These are phyloP conservation scores for Sphaeramia orbicularis DNA, from an alignment of 2,797 vertebrate species.

Conservation along the genomic window DNA sequence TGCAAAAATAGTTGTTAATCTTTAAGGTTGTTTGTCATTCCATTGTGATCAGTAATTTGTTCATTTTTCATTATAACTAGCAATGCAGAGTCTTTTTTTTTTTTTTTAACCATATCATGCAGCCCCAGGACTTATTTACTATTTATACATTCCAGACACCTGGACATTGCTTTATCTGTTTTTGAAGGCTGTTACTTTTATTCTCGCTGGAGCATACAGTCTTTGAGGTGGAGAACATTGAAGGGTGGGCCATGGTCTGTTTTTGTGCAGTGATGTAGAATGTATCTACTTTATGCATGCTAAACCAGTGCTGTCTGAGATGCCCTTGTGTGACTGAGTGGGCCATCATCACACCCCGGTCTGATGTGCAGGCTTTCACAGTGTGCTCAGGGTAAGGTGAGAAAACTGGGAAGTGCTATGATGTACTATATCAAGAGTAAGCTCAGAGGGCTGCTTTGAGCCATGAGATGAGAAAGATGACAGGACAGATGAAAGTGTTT, in stretches of 20 bases:
- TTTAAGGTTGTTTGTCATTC: too few relatives aligned
- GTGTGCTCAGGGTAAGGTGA: constrained; percentile 70
- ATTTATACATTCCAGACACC: too few relatives aligned
- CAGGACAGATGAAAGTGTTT: constrained; percentile 72
- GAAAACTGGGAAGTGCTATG: constrained; percentile 78
- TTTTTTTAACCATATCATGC: too few relatives aligned
- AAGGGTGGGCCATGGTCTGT: constrained; percentile 1
- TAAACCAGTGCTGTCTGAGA: constrained; percentile 59
- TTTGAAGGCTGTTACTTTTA: constrained; percentile 7
- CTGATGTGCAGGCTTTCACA: constrained; percentile 74
- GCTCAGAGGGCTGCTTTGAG: constrained; percentile 66
- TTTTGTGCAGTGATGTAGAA: constrained; percentile 19
- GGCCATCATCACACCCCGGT: constrained; percentile 68
- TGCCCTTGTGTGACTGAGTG: constrained; percentile 71
- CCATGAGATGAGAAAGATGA: constrained; percentile 63
- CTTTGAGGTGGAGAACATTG: constrained; percentile 8
- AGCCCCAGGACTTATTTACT: too few relatives aligned
- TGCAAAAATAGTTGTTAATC: too few relatives aligned
- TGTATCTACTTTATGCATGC: constrained; percentile 56
- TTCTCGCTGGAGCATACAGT: constrained; percentile 11
- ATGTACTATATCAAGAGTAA: constrained; percentile 72
- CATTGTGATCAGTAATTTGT: too few relatives aligned
- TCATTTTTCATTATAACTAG: too few relatives aligned
- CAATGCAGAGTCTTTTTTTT: too few relatives aligned
- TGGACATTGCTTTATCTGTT: too few relatives aligned